phyloP scores from a whole-genome alignment of 2,797 vertebrate species.

The Lophura swinhoii region DNA sequence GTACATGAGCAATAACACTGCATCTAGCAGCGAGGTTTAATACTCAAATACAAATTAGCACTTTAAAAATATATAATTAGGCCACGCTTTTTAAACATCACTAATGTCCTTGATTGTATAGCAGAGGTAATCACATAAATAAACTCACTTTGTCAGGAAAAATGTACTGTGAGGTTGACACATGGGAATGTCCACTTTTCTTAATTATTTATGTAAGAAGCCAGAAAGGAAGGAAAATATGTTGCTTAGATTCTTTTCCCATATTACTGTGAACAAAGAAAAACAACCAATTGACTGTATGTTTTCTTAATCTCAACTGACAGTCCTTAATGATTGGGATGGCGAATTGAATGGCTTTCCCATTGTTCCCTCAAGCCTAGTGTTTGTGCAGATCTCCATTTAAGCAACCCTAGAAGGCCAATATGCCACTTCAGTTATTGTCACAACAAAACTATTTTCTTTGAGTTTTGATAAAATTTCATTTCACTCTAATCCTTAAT shows the following conservation, averaged over 20 bases:
- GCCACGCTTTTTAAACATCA: neutral
- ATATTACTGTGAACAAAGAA: neutral
- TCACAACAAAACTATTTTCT: neutral
- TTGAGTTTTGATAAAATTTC: neutral
- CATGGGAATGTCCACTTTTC: neutral
- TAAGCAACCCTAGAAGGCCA: neutral
- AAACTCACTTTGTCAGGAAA: neutral
- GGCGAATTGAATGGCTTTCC: neutral
- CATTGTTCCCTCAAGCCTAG: neutral
- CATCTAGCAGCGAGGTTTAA: neutral
- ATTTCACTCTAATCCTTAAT: neutral
- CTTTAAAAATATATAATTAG: neutral
- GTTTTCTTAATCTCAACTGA: neutral
- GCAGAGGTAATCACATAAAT: neutral
- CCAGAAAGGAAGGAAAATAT: neutral
- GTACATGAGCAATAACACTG: neutral
- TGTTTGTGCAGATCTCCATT: neutral
- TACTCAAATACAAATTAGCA: neutral
- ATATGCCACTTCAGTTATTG: neutral
- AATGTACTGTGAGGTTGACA: neutral
- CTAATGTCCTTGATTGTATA: neutral
- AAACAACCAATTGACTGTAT: neutral
- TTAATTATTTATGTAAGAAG: neutral
- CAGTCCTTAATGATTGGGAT: neutral
- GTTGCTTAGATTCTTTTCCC: neutral